Conservation (phyloP, 2,113 vertebrate species). For the Dasyprocta punctata region DNA sequence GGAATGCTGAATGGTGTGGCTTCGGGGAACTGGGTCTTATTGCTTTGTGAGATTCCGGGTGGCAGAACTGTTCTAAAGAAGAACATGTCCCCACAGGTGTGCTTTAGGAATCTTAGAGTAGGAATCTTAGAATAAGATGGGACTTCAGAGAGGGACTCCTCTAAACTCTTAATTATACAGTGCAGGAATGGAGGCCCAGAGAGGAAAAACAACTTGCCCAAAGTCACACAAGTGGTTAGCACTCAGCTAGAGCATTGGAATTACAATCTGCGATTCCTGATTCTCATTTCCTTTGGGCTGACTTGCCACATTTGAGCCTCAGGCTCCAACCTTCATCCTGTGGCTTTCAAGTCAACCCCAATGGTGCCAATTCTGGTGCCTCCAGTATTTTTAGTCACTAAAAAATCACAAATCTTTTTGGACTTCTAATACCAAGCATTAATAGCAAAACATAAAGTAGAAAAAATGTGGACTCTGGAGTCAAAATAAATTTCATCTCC, state of each 20-base stretch:
- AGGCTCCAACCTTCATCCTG: neutral
- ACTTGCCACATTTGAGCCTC: neutral
- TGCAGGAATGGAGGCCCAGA: neutral
- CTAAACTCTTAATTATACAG: neutral
- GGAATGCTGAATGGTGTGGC: slow-evolving; percentile 60
- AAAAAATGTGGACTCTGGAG: neutral
- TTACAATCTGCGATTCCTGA: neutral
- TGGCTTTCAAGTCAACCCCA: neutral
- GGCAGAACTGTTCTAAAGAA: slow-evolving; percentile 58
- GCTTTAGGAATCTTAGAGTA: slow-evolving; percentile 3
- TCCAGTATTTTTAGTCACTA: neutral
- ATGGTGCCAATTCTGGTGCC: neutral
- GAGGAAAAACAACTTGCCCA: neutral
- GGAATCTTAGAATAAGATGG: neutral
- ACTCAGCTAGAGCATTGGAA: neutral
- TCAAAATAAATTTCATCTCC: slow-evolving; percentile 13
- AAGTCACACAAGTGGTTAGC: neutral
- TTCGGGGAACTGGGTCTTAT: slow-evolving; percentile 70
- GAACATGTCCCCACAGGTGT: slow-evolving; percentile 50
- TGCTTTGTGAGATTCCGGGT: slow-evolving; percentile 67
- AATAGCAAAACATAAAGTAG: slow-evolving; percentile 33
- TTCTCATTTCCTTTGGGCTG: neutral
- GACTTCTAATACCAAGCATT: neutral
- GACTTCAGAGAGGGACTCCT: slow-evolving; percentile 38
- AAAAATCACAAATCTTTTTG: neutral